Base-by-base conservation (phyloP, 2,888 invertebrate species). In the Cataglyphis rosenhaueri region DNA sequence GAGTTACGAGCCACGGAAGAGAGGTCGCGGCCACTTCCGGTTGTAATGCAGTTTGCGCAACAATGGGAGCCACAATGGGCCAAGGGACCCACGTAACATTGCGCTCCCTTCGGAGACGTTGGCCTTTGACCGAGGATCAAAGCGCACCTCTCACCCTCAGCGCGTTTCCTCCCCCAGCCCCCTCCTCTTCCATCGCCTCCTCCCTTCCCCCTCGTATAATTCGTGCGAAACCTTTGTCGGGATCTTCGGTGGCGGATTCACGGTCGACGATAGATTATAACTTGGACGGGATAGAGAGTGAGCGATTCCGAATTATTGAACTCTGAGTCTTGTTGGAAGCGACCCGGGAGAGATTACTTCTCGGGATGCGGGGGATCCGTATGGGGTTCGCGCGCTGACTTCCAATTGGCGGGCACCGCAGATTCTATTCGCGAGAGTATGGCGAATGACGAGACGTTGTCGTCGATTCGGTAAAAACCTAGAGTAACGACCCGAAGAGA, bases 41-140 rank as follows among this genome's bases (percentile, higher is more conserved):
- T 92, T 94, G 94, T 93, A 94, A 94, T 94, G 93, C 93, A 94
- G 94, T 94, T 94, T 93, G 92, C 91, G 91, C 92, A 94, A 89
- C 94, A 94, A 94, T 94, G 92, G 92, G 90, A 90, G 87, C 88
- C 90, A 94, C 94, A 94, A 93, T 93, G 90, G 93, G 90, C 90
- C 87, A 91, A 91, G 92, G 91, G 87, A 83, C 79, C 81, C 84
- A 83, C 82, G 85, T 89, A 88, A 87, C 89, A 86, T 76, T 81
- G 82, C 78, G 62, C 89, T 85, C 89, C 90, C 90, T 86, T 89
- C 87, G 87, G 89, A 90, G 90, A 91, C 91, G 90, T 88, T 91
- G 89, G 87, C 91, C 92, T 93, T 92, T 92, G 92, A 90, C 90
- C 92, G 87, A 91, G 89, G 91, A 92, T 94, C 93, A 93, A 92